Conservation (phyloP, 1,140 invertebrate genomes). For the Chironomus striatipennis region DNA sequence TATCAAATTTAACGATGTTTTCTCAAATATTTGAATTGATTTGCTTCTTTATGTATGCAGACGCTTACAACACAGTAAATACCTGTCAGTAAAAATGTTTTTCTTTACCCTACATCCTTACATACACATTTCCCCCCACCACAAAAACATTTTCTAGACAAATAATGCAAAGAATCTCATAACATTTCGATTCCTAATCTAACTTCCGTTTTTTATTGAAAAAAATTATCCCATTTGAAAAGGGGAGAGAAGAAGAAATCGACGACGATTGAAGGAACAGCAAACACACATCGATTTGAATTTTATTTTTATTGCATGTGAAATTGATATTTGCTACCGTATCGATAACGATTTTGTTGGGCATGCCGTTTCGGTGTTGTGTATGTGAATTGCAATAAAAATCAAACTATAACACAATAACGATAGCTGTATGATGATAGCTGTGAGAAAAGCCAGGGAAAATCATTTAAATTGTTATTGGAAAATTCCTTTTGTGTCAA, state of each 20-base stretch:
- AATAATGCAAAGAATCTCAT: too few relatives aligned
- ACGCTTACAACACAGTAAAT: too few relatives aligned
- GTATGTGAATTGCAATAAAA: slow-evolving; percentile 18
- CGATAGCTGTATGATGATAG: too few relatives aligned
- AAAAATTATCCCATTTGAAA: neutral
- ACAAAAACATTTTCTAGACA: neutral
- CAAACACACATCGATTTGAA: neutral
- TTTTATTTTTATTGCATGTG: slow-evolving; percentile 20
- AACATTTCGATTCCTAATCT: neutral
- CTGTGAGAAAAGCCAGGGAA: neutral
- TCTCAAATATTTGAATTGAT: neutral
- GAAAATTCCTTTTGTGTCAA: slow-evolving; percentile 19
- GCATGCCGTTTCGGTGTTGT: neutral
- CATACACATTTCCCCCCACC: neutral
- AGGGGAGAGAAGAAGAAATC: neutral
- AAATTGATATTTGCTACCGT: slow-evolving; percentile 22
- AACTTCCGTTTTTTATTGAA: slow-evolving; percentile 19
- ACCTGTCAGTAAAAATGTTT: slow-evolving; percentile 1
- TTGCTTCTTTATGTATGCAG: neutral
- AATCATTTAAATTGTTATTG: slow-evolving; percentile 24
- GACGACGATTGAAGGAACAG: neutral
- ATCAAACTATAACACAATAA: neutral
- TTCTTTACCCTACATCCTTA: neutral
- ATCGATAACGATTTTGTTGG: slow-evolving; percentile 14
- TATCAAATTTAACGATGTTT: slow-evolving; percentile 17